A percentile compares a stretch with the other conserved stretches of the same genome.
Conservation (phyloP, 2,113 vertebrate genomes). For the Arothron firmamentum region DNA sequence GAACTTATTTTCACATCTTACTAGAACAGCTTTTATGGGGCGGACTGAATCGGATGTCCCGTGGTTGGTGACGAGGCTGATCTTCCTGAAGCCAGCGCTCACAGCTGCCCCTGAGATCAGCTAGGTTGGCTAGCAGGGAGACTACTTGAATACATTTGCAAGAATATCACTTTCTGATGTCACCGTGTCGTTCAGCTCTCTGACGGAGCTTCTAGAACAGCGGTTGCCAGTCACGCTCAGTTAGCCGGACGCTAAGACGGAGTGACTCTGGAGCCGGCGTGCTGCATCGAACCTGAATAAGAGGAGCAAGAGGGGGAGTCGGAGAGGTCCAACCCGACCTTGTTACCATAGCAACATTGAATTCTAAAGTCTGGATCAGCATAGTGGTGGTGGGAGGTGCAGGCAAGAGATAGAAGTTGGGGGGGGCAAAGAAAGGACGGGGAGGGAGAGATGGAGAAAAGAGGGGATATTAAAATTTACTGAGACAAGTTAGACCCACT, state of each 20-base stretch:
- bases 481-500: conserved; percentile 16
- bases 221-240: too few species aligned
- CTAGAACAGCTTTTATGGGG: too few species aligned
- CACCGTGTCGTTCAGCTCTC: too few species aligned
- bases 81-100: too few species aligned
- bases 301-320: conserved; percentile 58
- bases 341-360: conserved; percentile 79
- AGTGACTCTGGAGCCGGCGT: conserved; percentile 48
- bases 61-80: too few species aligned
- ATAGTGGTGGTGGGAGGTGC: conserved; percentile 35
- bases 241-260: conserved; percentile 18
- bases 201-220: neutral
- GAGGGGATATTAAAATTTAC: conserved; percentile 32
- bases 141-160: too few species aligned
- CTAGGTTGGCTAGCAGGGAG: too few species aligned
- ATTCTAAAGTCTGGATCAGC: conserved; percentile 75
- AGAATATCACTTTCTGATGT: too few species aligned
- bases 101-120: too few species aligned
- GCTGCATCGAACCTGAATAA: conserved; percentile 65
- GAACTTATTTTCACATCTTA: too few species aligned
- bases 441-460: conserved; percentile 42
- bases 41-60: too few species aligned
- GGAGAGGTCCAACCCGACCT: conserved; percentile 65
- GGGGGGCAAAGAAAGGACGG: conserved; percentile 5
- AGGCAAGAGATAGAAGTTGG: conserved; percentile 24